These are phyloP conservation scores for Pyrochroa serraticornis DNA, from an alignment of 2,888 invertebrate genomes.

Conservation along the genomic window DNA sequence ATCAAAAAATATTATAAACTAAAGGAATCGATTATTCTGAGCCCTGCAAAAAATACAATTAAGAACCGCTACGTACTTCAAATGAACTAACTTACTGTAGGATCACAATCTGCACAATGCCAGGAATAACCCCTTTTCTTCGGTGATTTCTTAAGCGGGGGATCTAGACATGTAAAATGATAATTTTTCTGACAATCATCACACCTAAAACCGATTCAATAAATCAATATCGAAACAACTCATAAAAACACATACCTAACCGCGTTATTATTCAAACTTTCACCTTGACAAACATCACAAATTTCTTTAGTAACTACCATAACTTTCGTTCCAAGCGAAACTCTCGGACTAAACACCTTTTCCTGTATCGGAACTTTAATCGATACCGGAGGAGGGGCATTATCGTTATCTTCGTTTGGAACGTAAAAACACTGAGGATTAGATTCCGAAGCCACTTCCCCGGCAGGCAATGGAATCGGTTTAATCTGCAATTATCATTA, in stretches of 20 bases:
- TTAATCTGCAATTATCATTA: constrained; percentile 65
- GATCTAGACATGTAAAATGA: constrained; percentile 92
- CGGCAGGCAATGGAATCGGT: constrained; percentile 79
- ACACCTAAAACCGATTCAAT: constrained; percentile 67
- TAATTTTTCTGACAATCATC: constrained; percentile 90
- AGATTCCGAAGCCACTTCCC: constrained; percentile 65
- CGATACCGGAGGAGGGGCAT: constrained; percentile 46
- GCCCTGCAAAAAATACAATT: constrained; percentile 37
- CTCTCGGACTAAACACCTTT: constrained; percentile 33
- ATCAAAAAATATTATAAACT: constrained; percentile 10
- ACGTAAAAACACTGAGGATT: constrained; percentile 82
- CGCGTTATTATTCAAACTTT: constrained; percentile 68
- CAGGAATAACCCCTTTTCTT: constrained; percentile 93
- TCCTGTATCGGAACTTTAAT: constrained; percentile 19
- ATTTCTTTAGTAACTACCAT: constrained; percentile 54
- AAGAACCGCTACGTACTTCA: not conserved
- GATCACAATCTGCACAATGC: constrained; percentile 96
- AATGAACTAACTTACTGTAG: constrained; percentile 69
- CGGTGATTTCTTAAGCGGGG: constrained; percentile 91
- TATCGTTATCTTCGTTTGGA: constrained; percentile 69
- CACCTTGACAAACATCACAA: constrained; percentile 71
- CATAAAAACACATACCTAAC: constrained; percentile 64
- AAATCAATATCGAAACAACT: not conserved
- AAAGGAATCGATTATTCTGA: constrained; percentile 35
- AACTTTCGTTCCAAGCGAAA: constrained; percentile 2